phyloP scores from a whole-genome alignment of 2,113 vertebrate genomes.

The Oceanodroma tethys region DNA sequence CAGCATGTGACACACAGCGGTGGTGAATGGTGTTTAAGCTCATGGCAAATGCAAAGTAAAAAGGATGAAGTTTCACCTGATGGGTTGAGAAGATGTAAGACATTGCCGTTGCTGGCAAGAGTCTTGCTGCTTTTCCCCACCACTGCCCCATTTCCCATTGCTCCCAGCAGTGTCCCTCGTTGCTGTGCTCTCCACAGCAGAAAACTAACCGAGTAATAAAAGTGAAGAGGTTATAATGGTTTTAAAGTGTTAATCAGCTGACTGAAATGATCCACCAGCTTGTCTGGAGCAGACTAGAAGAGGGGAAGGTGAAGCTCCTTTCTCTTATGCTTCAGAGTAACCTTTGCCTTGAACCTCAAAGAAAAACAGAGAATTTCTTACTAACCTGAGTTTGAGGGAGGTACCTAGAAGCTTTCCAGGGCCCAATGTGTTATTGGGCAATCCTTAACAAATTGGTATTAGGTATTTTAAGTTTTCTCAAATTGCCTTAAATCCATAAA shows the following conservation, averaged over 20 bases:
- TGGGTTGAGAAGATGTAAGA: neutral
- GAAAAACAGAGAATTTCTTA: neutral
- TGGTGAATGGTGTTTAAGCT: neutral
- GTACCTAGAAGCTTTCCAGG: neutral
- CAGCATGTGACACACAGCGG: neutral
- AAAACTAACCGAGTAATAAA: neutral
- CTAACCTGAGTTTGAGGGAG: neutral
- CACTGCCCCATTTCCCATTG: neutral
- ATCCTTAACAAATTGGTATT: neutral
- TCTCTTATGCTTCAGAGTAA: neutral
- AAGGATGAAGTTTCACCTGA: neutral
- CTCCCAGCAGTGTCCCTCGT: neutral
- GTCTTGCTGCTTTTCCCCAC: neutral
- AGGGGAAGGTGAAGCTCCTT: neutral
- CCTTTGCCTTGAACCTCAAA: neutral
- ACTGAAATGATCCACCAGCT: neutral
- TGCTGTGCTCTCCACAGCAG: neutral
- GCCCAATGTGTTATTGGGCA: neutral
- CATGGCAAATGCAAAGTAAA: neutral
- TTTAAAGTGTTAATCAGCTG: neutral
- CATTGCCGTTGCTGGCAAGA: neutral
- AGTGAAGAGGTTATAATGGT: neutral
- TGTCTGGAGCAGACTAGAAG: neutral
- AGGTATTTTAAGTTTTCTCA: neutral
- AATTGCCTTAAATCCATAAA: neutral